Evolutionary conservation across 1,140 invertebrate species (phyloP), one percentile per base, ranked within the genome.

Genomic region (Drusus annulatus): DNA sequence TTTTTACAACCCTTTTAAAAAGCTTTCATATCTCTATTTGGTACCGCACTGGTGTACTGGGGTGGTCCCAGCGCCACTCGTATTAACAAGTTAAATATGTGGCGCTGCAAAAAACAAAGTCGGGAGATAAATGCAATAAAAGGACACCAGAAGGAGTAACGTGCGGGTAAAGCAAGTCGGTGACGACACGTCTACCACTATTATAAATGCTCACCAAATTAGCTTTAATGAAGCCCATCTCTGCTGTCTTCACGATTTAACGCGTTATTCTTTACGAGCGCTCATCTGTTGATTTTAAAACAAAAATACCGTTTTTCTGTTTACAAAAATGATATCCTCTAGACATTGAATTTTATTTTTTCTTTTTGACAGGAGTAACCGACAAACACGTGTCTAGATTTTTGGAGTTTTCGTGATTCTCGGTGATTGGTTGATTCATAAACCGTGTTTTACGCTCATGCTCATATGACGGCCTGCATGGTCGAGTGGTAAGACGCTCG

Each of bases 131-230:
- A 28, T 19, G 73, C 25, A 74, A 79, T 51, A 76, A 78, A 19
- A 78, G 28, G 60, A 74, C 58, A 23, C 71, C 68, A 54, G 69
- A 19, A 63, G 79, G 73, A 83, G 81, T 81, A 80, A 83, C 74
- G 77, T 50, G 75, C 79, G 31, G 23, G 65, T 71, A 17, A 51
- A 54, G 62, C 51, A 28, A 17, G 60, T 4, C 56, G 52, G 74
- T 74, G 81, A 80, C 78, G 82, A 83, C 65, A 63, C 25, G 82
- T 63, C 71, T 23, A 51, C 56, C 58, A 17, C 36, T 68, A 68
- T 80, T 83, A 78, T 75, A 75, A 83, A 73, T 76, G 82, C 79
- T 76, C 5, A 78, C 45, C 73, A 83, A 83, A 80, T 83, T 81
- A 83, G 54, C 76, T 79, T 81, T 80, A 83, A 83, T 81, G 82